Evolutionary conservation across 2,888 invertebrate species (phyloP).

Genomic region (Schizaphis graminum): DNA sequence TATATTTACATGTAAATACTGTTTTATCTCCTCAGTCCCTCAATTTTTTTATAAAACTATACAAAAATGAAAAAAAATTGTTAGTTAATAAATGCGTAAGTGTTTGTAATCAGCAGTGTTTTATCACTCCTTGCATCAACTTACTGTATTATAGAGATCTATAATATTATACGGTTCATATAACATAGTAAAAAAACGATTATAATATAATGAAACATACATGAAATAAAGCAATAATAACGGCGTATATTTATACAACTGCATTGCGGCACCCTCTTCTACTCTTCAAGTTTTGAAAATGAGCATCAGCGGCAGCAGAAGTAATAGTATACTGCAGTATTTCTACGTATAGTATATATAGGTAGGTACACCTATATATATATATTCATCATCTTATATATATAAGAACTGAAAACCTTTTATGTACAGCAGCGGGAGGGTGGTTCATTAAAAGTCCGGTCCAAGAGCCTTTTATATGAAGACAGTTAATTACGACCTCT

Average conservation of each 20-base stretch:
- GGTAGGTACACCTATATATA: neutral
- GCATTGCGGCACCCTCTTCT: neutral
- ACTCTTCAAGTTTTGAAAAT: neutral
- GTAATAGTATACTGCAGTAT: neutral
- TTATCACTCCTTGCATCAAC: neutral
- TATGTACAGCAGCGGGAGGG: neutral
- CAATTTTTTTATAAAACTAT: neutral
- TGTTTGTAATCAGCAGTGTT: neutral
- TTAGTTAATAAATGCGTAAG: too few species aligned
- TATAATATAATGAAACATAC: neutral
- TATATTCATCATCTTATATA: constrained; percentile 1
- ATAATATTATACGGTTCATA: neutral
- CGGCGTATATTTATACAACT: neutral
- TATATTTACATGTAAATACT: too few species aligned
- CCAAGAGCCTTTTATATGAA: constrained; percentile 57
- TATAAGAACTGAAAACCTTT: constrained; percentile 41
- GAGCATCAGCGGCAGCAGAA: neutral
- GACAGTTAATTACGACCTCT: constrained; percentile 64
- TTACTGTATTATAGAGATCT: neutral
- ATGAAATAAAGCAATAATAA: neutral
- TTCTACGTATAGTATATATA: neutral
- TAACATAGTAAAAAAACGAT: neutral
- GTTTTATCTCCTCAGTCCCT: neutral
- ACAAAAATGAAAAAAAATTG: neutral
- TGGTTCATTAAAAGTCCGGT: constrained; percentile 63